Base-by-base conservation (phyloP, 2,113 vertebrate genomes). In the Rhinolophus sinicus region DNA sequence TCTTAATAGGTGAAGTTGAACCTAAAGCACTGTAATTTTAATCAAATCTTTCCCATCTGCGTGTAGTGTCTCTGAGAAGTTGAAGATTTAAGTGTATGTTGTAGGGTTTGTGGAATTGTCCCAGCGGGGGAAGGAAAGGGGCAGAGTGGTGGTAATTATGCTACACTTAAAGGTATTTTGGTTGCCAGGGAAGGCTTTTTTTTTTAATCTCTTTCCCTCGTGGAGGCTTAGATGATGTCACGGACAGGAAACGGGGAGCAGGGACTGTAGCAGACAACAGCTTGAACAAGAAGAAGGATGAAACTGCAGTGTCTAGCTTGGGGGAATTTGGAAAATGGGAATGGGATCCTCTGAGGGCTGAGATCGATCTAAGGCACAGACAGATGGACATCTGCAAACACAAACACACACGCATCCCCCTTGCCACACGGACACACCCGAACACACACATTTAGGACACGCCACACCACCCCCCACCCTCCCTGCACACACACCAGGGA, bases 21-120 rank as follows among this genome's bases (percentile, higher is more conserved):
- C 98, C 98, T 98, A 99, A 98, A 99, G 98, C 98, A 98, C 99
- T 99, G 98, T 98, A 99, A 99, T 99, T 99, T 99, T 99, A 99
- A 99, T 99, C 99, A 99, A 98, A 99, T 99, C 98, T 98, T 97
- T 98, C 98, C 98, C 98, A 98, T 99, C 98, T 99, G 98, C 22
- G 67, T 98, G 98, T 93, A 98, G 98, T 94, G 92, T 98, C 98
- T 98, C 97, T 92, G 98, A 98, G 98, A 99, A 98, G 98, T 96
- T 98, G 98, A 99, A 99, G 98, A 98, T 98, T 98, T 99, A 99
- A 99, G 98, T 99, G 98, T 98, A 98, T 97, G 98, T 98, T 99
- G 98, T 97, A 98, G 98, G 98, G 98, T 92, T 98, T 97, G 97
- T 95, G 98, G 98, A 98, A 98, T 98, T 98, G 98, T 98, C 98